Conservation (phyloP, 2,888 invertebrate species). For the Eupsilia transversa region DNA sequence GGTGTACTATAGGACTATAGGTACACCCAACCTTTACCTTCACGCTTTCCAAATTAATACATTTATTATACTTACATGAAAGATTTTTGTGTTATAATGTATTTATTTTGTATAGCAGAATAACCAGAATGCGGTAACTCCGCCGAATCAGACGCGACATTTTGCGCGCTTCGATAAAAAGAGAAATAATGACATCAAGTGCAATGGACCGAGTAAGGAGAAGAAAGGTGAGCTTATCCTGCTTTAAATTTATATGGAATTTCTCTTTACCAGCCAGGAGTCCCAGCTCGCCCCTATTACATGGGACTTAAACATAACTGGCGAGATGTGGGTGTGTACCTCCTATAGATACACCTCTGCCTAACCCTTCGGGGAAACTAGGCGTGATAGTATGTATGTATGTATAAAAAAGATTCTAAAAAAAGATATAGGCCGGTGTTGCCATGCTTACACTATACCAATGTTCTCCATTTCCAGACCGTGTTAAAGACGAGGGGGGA, state of each 20-base stretch:
- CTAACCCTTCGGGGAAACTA: too few species aligned
- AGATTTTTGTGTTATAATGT: neutral
- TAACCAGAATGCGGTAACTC: slow-evolving; percentile 79
- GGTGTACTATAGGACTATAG: too few species aligned
- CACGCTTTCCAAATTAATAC: neutral
- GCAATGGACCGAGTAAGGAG: slow-evolving; percentile 80
- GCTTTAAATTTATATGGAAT: neutral
- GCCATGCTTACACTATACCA: neutral
- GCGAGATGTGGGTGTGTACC: too few species aligned
- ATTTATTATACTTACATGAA: neutral
- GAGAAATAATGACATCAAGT: slow-evolving; percentile 76
- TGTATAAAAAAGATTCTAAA: too few species aligned
- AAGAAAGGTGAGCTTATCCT: slow-evolving; percentile 75
- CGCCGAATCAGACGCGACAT: slow-evolving; percentile 85
- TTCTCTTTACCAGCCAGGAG: too few species aligned
- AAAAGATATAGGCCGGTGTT: too few species aligned
- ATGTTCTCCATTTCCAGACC: slow-evolving; percentile 69
- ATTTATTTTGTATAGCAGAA: slow-evolving; percentile 65
- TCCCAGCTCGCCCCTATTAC: too few species aligned
- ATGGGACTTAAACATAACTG: too few species aligned
- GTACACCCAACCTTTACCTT: too few species aligned
- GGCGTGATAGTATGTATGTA: too few species aligned
- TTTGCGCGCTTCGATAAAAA: slow-evolving; percentile 87
- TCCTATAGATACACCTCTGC: too few species aligned
- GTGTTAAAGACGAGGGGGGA: slow-evolving; percentile 82